phyloP scores from a whole-genome alignment of 2,888 invertebrate genomes.

The Chrysolina haemoptera region DNA sequence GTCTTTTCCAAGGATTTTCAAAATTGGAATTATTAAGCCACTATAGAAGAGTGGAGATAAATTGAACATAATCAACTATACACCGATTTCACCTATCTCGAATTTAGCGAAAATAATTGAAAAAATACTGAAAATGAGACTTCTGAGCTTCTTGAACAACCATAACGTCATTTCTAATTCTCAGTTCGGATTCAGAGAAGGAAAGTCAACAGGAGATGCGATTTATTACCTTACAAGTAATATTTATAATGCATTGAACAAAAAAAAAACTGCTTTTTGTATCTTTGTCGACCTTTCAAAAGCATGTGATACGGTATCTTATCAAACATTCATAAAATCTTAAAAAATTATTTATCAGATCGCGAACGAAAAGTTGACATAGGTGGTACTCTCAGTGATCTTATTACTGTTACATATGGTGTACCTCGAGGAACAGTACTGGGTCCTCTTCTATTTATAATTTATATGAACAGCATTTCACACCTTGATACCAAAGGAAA shows the following conservation, averaged over 20 bases:
- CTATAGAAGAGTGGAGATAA: too few relatives aligned
- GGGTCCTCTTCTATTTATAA: too few relatives aligned
- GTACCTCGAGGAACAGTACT: too few relatives aligned
- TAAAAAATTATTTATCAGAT: constrained; percentile 18
- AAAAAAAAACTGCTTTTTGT: not conserved
- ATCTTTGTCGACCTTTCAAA: not conserved
- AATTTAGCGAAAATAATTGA: too few relatives aligned
- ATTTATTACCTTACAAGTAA: not conserved
- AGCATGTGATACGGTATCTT: not conserved
- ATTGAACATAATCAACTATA: too few relatives aligned
- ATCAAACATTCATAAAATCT: constrained; percentile 11
- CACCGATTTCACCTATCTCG: too few relatives aligned
- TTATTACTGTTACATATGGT: too few relatives aligned
- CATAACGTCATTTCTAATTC: not conserved
- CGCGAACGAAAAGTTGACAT: not conserved
- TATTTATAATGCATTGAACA: not conserved
- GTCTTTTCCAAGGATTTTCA: too few relatives aligned
- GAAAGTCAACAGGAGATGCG: too few relatives aligned
- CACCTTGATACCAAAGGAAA: constrained; percentile 19
- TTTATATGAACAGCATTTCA: constrained; percentile 4
- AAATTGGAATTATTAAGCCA: too few relatives aligned
- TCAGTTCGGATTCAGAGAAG: not conserved
- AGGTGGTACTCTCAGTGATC: too few relatives aligned
- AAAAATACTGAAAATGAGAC: constrained; percentile 4
- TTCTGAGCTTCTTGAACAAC: constrained; percentile 10